These are phyloP conservation scores for Panonychus citri DNA, from an alignment of 1,140 invertebrate species.

Conservation along the genomic window DNA sequence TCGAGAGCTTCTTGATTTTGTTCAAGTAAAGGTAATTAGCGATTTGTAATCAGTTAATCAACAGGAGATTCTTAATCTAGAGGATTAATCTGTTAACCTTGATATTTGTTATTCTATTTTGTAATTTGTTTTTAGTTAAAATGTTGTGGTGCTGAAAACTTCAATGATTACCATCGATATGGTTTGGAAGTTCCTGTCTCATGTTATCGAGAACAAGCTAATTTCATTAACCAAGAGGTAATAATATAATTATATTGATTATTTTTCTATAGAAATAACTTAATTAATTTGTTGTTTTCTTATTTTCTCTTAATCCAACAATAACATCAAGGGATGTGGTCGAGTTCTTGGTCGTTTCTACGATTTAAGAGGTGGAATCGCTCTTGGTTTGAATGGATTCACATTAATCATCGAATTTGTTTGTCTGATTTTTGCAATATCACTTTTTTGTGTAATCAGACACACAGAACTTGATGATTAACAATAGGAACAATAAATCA, in stretches of 20 bases:
- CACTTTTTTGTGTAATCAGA: background rate
- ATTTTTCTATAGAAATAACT: background rate
- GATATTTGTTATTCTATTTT: background rate
- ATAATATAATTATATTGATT: background rate
- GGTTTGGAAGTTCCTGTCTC: slow-evolving; percentile 9
- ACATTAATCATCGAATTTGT: background rate
- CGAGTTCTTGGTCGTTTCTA: slow-evolving; percentile 7
- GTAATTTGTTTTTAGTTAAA: background rate
- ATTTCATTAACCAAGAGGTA: slow-evolving; percentile 9
- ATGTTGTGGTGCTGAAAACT: slow-evolving; percentile 10
- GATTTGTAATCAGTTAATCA: too few species aligned
- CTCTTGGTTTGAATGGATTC: slow-evolving; percentile 4
- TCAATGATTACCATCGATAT: slow-evolving; percentile 11
- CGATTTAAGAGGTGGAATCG: slow-evolving; percentile 7
- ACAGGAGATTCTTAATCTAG: too few species aligned
- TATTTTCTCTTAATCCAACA: background rate
- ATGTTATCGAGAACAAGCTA: slow-evolving; percentile 5
- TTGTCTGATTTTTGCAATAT: background rate
- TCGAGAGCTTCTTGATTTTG: slow-evolving; percentile 9
- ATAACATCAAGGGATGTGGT: slow-evolving; percentile 7
- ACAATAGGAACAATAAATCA: background rate
- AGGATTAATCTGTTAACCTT: too few species aligned
- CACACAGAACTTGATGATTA: background rate
- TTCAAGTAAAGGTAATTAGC: slow-evolving; percentile 10
- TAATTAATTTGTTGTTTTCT: background rate